Evolutionary conservation across 2,888 invertebrate species (phyloP).

Genomic region (Lepidochitona cinerea): DNA sequence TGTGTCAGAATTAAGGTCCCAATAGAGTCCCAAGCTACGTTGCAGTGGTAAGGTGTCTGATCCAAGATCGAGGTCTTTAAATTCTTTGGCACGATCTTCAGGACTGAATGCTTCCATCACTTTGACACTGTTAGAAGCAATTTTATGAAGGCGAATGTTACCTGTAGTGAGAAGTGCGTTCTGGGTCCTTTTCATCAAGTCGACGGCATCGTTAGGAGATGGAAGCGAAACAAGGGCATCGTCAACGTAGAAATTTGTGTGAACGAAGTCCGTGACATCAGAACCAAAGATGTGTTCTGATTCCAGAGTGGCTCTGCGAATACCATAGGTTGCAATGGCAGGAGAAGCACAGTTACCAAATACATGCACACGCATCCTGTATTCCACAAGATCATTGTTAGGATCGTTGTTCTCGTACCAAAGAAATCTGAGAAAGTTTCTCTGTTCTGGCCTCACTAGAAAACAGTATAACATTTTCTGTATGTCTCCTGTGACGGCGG

Average conservation of each 20-base stretch:
- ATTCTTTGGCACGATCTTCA: neutral
- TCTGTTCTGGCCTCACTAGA: neutral
- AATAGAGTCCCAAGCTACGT: slow-evolving; percentile 8
- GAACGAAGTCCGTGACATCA: neutral
- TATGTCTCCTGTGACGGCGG: neutral
- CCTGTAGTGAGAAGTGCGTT: neutral
- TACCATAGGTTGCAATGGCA: no score
- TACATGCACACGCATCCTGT: neutral
- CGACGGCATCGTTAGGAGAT: neutral
- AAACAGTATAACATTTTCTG: neutral
- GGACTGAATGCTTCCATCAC: neutral
- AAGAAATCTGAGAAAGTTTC: neutral
- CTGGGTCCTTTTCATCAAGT: neutral
- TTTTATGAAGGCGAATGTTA: neutral
- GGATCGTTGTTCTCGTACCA: neutral
- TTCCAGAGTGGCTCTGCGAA: neutral
- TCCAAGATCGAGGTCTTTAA: neutral
- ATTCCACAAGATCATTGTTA: no score
- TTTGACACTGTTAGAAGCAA: neutral
- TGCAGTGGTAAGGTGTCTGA: neutral
- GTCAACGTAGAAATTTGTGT: neutral
- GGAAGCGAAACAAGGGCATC: neutral
- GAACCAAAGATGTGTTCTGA: neutral
- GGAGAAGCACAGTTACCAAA: neutral
- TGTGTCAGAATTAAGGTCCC: neutral